phyloP scores from a whole-genome alignment of 2,888 invertebrate genomes.

The Caenorhabditis panamensis region DNA sequence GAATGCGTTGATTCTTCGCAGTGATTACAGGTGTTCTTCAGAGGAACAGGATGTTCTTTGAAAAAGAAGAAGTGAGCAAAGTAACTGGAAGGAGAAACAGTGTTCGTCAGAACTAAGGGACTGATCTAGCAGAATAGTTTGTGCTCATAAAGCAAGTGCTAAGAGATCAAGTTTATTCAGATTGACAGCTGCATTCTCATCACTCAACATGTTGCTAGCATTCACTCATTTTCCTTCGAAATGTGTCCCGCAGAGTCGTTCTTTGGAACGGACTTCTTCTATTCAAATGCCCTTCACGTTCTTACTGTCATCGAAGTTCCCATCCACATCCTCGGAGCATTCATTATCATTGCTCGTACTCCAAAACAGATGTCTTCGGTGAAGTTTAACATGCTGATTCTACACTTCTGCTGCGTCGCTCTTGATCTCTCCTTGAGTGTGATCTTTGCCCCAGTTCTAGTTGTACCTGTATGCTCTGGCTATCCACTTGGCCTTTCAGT shows the following conservation, averaged over 20 bases:
- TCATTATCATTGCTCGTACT: conserved; percentile 3
- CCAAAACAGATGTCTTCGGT: conserved; percentile 22
- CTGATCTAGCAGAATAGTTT: not conserved
- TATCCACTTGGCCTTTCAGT: too few relatives aligned
- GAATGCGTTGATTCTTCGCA: not conserved
- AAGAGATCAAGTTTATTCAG: not conserved
- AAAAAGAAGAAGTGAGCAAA: not conserved
- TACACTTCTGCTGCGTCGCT: conserved; percentile 4
- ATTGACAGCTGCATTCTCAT: not conserved
- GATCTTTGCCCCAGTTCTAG: too few relatives aligned
- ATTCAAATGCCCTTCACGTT: conserved; percentile 15
- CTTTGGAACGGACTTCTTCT: conserved; percentile 19
- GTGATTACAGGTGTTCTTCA: not conserved
- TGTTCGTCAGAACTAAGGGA: not conserved
- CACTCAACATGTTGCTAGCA: not conserved
- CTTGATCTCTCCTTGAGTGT: too few relatives aligned
- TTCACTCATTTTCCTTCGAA: not conserved
- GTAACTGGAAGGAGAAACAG: not conserved
- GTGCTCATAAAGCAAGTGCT: not conserved
- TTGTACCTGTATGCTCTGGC: too few relatives aligned
- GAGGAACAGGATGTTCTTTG: not conserved
- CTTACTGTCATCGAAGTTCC: conserved; percentile 19
- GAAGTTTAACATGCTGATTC: conserved; percentile 4
- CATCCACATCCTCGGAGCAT: conserved; percentile 19
- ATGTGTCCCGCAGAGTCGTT: not conserved